Percentiles rank a stretch among this genome's conserved stretches.
phyloP scores from a whole-genome alignment of 2,797 vertebrate species.

The Lithobates pipiens region DNA sequence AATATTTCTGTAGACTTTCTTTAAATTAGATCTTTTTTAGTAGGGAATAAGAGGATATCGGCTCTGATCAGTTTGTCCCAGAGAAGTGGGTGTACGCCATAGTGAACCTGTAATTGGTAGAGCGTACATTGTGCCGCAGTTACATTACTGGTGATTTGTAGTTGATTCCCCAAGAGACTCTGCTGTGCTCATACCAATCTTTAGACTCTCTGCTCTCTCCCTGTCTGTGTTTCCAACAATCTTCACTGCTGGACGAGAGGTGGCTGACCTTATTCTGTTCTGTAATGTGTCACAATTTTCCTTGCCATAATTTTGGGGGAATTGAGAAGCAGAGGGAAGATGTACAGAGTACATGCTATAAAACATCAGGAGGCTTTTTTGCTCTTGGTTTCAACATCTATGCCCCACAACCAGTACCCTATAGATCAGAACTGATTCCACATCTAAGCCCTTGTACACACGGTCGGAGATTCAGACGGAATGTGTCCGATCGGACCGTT shows the following conservation, averaged over 20 bases:
- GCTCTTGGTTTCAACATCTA: background rate
- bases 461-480: too few species aligned
- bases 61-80: background rate
- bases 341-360: background rate
- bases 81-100: background rate
- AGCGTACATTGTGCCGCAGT: background rate
- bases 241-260: slow-evolving; percentile 15
- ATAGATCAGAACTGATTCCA: too few species aligned
- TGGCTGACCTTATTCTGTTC: slow-evolving; percentile 26
- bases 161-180: slow-evolving; percentile 28
- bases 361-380: background rate
- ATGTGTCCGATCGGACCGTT: too few species aligned
- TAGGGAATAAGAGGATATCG: background rate
- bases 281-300: slow-evolving; percentile 6
- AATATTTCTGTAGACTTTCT: background rate
- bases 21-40: background rate
- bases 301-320: background rate
- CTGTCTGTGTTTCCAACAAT: background rate
- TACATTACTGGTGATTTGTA: background rate
- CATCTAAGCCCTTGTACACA: too few species aligned
- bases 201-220: background rate
- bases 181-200: slow-evolving; percentile 27
- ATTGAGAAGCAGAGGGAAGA: background rate
- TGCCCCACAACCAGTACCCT: too few species aligned
- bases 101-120: background rate